Conservation (phyloP, 1,140 invertebrate genomes). For the Stegodyphus mimosarum region DNA sequence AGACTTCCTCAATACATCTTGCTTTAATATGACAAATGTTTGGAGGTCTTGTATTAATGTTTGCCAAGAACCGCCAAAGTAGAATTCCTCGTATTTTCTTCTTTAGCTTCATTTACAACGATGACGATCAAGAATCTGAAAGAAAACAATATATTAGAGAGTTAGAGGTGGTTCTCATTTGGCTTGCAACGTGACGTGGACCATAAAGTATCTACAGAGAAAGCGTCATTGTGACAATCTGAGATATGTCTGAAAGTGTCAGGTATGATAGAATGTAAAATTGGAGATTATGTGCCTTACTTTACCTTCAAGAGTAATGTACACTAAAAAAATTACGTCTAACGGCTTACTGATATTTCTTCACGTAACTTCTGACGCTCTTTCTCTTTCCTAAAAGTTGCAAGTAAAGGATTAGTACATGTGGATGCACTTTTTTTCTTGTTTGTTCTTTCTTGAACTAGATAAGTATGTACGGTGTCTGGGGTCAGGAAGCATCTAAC, state of each 20-base stretch:
- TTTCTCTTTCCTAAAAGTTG: too few species aligned
- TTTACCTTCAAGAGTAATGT: background rate
- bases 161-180: slow-evolving; percentile 31
- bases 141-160: slow-evolving; percentile 22
- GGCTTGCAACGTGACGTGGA: slow-evolving; percentile 11
- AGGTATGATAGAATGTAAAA: background rate
- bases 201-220: slow-evolving; percentile 21
- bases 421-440: too few species aligned
- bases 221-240: slow-evolving; percentile 2
- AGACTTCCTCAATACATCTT: slow-evolving; percentile 14
- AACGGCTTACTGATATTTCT: too few species aligned
- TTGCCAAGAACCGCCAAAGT: slow-evolving; percentile 30
- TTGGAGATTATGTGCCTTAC: background rate
- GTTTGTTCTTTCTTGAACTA: too few species aligned
- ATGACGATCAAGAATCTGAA: slow-evolving; percentile 26
- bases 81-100: slow-evolving; percentile 19
- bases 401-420: too few species aligned
- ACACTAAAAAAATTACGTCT: too few species aligned
- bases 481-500: too few species aligned
- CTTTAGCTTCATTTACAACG: slow-evolving; percentile 39
- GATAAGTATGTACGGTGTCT: too few species aligned
- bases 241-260: background rate
- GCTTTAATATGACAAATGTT: slow-evolving; percentile 46
- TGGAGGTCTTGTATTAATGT: slow-evolving; percentile 23
- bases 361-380: too few species aligned